A percentile compares a stretch with the other conserved stretches of the same genome.
phyloP scores from a whole-genome alignment of 2,797 vertebrate species.

The Myiothlypis chrysogaster region DNA sequence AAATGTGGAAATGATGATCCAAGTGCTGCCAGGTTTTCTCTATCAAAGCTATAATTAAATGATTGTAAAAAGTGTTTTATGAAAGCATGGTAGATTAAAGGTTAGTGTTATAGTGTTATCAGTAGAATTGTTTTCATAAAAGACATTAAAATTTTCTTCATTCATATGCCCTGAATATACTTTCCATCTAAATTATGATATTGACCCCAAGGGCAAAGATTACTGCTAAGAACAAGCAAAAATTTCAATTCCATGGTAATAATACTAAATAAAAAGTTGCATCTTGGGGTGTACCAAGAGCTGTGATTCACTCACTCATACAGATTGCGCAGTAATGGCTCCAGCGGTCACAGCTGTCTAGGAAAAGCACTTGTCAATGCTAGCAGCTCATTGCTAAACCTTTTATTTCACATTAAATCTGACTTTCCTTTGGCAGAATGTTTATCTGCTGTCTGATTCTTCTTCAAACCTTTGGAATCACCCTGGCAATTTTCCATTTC shows the following conservation, averaged over 20 bases:
- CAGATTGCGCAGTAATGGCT: neutral
- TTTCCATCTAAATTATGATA: neutral
- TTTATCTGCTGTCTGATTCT: neutral
- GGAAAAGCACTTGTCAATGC: neutral
- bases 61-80: neutral
- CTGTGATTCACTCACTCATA: neutral
- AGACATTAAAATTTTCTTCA: neutral
- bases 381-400: neutral
- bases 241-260: neutral
- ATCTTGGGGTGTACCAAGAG: neutral
- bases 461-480: neutral
- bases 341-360: neutral
- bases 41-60: neutral
- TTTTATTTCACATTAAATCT: neutral
- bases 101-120: neutral
- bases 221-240: neutral
- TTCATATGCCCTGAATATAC: neutral
- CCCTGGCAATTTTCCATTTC: neutral
- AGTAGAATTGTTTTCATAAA: neutral
- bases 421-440: neutral
- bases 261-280: neutral
- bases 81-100: neutral
- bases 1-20: neutral
- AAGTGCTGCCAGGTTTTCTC: neutral
- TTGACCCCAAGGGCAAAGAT: neutral